Percentiles rank a stretch among this genome's conserved stretches.
These are phyloP conservation scores for Zenarchopterus dispar DNA, from an alignment of 2,797 vertebrate genomes.

Conservation along the genomic window DNA sequence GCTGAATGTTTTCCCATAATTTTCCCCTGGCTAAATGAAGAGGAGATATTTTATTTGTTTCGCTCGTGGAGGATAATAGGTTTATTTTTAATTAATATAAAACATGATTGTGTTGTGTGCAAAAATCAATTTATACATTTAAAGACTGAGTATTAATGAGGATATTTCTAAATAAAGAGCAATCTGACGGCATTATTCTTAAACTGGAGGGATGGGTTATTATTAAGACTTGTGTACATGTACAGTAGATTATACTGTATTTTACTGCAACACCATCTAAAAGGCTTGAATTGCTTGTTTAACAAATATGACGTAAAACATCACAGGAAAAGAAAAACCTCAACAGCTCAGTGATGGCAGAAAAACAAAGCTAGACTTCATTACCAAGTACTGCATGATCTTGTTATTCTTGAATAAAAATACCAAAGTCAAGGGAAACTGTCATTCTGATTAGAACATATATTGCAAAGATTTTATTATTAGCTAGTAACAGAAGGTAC, in stretches of 20 bases:
- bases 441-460: too few relatives aligned
- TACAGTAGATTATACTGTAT: too few relatives aligned
- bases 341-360: background rate
- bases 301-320: too few relatives aligned
- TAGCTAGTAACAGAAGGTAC: background rate
- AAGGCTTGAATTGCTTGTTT: too few relatives aligned
- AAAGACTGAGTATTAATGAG: slow-evolving; percentile 11
- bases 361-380: background rate
- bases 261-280: too few relatives aligned
- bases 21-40: slow-evolving; percentile 51
- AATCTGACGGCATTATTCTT: background rate
- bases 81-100: slow-evolving; percentile 56
- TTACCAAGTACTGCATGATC: too few relatives aligned
- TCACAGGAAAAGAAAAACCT: too few relatives aligned
- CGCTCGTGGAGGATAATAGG: slow-evolving; percentile 49
- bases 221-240: too few relatives aligned
- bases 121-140: slow-evolving; percentile 46
- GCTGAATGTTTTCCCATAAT: slow-evolving; percentile 49
- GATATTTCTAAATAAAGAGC: background rate
- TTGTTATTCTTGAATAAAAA: too few relatives aligned
- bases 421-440: too few relatives aligned
- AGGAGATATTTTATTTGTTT: slow-evolving; percentile 62
- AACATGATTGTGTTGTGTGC: slow-evolving; percentile 40
- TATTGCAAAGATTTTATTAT: background rate
- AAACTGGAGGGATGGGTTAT: too few relatives aligned